phyloP scores from a whole-genome alignment of 2,888 invertebrate genomes.

The Drosophila mimetica region DNA sequence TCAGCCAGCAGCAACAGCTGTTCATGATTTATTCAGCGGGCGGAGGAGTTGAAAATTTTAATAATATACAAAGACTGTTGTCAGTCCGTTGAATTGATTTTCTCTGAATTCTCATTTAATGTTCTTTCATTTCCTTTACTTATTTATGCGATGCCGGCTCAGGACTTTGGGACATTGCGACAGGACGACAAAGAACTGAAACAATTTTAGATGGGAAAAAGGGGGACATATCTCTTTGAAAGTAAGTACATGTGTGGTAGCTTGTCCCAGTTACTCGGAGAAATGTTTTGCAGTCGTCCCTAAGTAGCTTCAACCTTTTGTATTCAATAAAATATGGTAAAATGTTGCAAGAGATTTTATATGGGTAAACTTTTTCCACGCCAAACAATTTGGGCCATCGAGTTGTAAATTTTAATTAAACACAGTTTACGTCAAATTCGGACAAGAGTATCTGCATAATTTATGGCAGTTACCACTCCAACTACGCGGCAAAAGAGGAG shows the following conservation, averaged over 20 bases:
- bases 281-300: background rate
- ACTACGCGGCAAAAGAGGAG: constrained; percentile 14
- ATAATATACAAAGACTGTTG: constrained; percentile 46
- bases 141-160: constrained; percentile 45
- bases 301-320: background rate
- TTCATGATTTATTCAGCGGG: constrained; percentile 65
- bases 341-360: too few relatives aligned
- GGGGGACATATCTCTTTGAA: background rate
- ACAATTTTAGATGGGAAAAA: background rate
- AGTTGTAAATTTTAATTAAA: constrained; percentile 72
- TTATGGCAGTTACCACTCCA: constrained; percentile 46
- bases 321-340: background rate
- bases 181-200: constrained; percentile 9
- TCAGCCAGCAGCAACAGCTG: constrained; percentile 65
- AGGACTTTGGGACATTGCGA: constrained; percentile 7
- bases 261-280: background rate
- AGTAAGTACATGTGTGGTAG: constrained; percentile 19
- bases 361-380: background rate
- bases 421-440: constrained; percentile 63
- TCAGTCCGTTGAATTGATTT: constrained; percentile 64
- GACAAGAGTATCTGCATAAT: constrained; percentile 63
- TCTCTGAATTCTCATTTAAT: constrained; percentile 48
- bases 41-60: constrained; percentile 39
- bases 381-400: constrained; percentile 5
- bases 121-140: constrained; percentile 24